Percentiles rank a stretch among this genome's conserved stretches.
These are phyloP conservation scores for Sialia sialis DNA, from an alignment of 2,113 vertebrate genomes.

Conservation along the genomic window DNA sequence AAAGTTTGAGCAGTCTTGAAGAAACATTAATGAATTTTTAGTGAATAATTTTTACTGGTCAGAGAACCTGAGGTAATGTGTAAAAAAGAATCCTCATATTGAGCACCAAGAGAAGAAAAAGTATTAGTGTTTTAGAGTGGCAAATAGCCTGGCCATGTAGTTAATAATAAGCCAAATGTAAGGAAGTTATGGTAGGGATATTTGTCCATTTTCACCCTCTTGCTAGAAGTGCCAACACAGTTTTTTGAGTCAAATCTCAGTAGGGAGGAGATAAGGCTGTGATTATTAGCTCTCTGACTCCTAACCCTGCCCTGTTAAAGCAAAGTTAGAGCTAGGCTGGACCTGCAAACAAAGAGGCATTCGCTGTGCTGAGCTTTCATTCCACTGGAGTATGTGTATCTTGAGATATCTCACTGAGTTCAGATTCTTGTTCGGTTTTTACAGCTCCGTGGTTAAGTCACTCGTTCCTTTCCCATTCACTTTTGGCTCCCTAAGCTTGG, in stretches of 20 bases:
- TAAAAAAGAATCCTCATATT: background rate
- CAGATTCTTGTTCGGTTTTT: background rate
- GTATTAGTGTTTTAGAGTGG: background rate
- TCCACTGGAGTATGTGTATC: too few species aligned
- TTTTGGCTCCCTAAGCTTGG: background rate
- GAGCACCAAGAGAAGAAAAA: background rate
- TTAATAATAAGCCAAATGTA: background rate
- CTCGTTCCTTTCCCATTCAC: background rate
- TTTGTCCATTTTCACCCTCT: background rate
- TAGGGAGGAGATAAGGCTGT: background rate
- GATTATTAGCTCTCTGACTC: background rate
- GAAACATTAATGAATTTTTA: background rate
- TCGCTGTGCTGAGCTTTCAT: background rate
- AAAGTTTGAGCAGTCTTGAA: background rate
- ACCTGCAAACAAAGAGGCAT: background rate
- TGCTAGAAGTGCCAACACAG: background rate
- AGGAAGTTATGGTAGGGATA: background rate
- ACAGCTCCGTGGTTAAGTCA: background rate
- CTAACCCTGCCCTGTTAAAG: background rate
- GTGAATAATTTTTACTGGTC: background rate
- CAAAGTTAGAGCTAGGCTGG: background rate
- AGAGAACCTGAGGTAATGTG: background rate
- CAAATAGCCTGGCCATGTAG: background rate
- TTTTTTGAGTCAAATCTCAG: background rate
- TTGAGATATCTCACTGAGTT: background rate